These are phyloP conservation scores for Thaumatotibia leucotreta DNA, from an alignment of 1,140 invertebrate species.

Conservation along the genomic window DNA sequence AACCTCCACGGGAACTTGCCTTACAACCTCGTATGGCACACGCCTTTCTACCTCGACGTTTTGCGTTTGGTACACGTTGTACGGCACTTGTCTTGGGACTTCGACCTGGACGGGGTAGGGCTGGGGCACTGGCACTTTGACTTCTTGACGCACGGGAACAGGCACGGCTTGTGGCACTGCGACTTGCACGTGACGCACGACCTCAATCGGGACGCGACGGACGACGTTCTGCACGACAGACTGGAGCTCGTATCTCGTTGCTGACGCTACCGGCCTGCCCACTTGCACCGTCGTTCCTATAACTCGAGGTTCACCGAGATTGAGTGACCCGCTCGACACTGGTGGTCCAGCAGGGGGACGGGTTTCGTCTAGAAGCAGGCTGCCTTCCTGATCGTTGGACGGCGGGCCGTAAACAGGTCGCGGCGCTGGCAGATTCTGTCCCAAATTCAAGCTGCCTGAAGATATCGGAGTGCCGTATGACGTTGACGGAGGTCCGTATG, in stretches of 20 bases:
- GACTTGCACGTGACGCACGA: slow-evolving; percentile 58
- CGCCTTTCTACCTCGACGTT: slow-evolving; percentile 68
- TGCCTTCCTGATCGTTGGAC: neutral
- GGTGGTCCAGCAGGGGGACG: slow-evolving; percentile 19
- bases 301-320: slow-evolving; percentile 39
- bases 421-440: neutral
- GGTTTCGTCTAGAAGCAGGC: neutral
- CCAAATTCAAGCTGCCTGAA: neutral
- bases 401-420: neutral
- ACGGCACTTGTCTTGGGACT: slow-evolving; percentile 65
- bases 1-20: slow-evolving; percentile 58
- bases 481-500: slow-evolving; percentile 46
- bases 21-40: slow-evolving; percentile 66
- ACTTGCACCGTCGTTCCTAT: slow-evolving; percentile 55
- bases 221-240: slow-evolving; percentile 64
- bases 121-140: slow-evolving; percentile 65
- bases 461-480: slow-evolving; percentile 33
- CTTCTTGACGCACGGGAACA: slow-evolving; percentile 62
- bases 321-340: slow-evolving; percentile 18
- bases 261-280: slow-evolving; percentile 33
- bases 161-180: slow-evolving; percentile 58
- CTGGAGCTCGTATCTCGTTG: slow-evolving; percentile 60
- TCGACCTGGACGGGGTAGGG: slow-evolving; percentile 70
- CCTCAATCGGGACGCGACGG: slow-evolving; percentile 57
- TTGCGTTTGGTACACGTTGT: slow-evolving; percentile 64